These are phyloP conservation scores for Ips typographus DNA, from an alignment of 1,140 invertebrate species.

Conservation along the genomic window DNA sequence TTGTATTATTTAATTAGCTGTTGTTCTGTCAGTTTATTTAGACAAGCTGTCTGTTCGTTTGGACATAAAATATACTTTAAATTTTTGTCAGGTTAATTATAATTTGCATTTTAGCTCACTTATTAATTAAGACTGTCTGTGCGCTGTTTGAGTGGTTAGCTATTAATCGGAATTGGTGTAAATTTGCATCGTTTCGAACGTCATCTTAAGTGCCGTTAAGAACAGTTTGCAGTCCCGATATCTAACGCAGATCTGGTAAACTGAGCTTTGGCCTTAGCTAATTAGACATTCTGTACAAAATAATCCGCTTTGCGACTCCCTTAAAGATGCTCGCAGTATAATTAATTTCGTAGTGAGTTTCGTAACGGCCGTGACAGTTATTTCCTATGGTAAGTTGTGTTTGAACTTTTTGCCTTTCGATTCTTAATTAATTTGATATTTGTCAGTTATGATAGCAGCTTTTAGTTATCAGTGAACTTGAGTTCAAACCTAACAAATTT, in stretches of 20 bases:
- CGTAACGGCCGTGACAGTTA: too few relatives aligned
- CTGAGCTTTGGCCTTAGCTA: slow-evolving; percentile 1
- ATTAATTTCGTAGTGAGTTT: background rate
- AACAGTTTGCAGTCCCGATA: too few relatives aligned
- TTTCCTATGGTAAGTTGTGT: too few relatives aligned
- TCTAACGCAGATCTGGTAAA: background rate
- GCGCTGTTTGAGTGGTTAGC: background rate
- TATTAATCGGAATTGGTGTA: background rate
- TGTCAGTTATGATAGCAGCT: too few relatives aligned
- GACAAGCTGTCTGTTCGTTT: background rate
- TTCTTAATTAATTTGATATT: too few relatives aligned
- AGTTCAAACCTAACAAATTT: too few relatives aligned
- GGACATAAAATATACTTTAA: background rate
- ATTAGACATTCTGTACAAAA: slow-evolving; percentile 13
- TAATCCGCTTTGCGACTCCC: slow-evolving; percentile 9
- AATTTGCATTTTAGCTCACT: background rate
- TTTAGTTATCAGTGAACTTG: too few relatives aligned
- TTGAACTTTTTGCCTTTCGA: too few relatives aligned
- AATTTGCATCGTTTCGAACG: too few relatives aligned
- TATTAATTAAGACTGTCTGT: background rate
- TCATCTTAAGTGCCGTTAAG: too few relatives aligned
- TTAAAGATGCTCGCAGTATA: slow-evolving; percentile 4
- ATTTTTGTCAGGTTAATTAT: background rate
- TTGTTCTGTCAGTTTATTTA: background rate
- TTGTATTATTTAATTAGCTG: slow-evolving; percentile 1